Base-by-base conservation (phyloP, 2,113 vertebrate species). In the Leptobrachium leishanense region DNA sequence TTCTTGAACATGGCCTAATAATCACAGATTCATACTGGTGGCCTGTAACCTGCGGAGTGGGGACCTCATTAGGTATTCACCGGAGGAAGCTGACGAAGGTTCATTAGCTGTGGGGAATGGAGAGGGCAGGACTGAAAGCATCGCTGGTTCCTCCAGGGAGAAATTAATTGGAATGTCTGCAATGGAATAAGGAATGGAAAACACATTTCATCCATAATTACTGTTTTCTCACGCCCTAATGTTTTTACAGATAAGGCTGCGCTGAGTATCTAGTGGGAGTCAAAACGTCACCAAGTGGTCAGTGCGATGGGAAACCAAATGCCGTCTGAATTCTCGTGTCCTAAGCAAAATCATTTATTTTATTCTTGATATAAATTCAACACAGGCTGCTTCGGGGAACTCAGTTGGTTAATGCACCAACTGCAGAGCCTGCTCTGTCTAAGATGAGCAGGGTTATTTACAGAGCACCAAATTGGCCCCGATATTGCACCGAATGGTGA, bases 141-240 rank as follows among this genome's bases (percentile, higher is more conserved):
- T 86, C 89, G 86, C 80, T 84, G 82, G 82, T 88, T 85, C 91
- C 91, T 90, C 92, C 43, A 82, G 92, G 92, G 92, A 93, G 87
- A 87, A 89, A 90, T 92, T 89, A 92, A 88, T 91, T 89, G 83
- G 87, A 90, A 87, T 87, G 86, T 88, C 84, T 85, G 84, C 87
- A 81, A 87, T 85, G 83, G 85, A 90, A 88, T 87, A 88, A 88
- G 8, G 85, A 76, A 74, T 81, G 84, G 85, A 89, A 88, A 87
- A 89, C 83, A 81, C 84, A 85, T 86, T 89, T 85, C 82, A 85
- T 85, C 85, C 84, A 6, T 64, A 84, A 87, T 87, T 87, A 92
- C 88, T 92, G 89, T 91, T 90, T 87, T 84, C 81, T 42, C 31
- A 83, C 87, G 87, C 83, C 84, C 83, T 88, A 86, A 87, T 88